Percentiles rank a stretch among this genome's conserved stretches.
Evolutionary conservation across 2,113 vertebrate genomes (phyloP).

Genomic region (Tor tambroides): DNA sequence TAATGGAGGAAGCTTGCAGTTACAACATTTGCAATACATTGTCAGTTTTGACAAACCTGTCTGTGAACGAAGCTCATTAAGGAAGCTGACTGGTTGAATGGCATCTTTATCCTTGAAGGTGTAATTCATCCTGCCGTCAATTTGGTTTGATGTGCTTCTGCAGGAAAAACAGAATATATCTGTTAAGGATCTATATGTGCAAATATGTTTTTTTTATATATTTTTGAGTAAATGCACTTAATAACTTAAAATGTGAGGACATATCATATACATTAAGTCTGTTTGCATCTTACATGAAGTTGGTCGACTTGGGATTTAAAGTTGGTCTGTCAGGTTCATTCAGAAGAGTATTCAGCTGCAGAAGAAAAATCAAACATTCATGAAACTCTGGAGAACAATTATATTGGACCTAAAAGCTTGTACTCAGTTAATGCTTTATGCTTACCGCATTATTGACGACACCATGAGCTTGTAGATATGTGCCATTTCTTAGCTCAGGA

Average conservation of each 20-base stretch:
- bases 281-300: no score
- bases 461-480: background rate
- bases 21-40: background rate
- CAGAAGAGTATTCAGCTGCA: constrained; percentile 30
- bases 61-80: background rate
- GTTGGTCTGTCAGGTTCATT: no score
- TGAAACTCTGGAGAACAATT: background rate
- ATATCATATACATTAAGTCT: no score
- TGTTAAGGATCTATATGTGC: no score
- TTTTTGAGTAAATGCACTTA: no score
- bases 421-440: background rate
- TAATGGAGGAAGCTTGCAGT: background rate
- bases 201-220: no score
- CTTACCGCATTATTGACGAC: background rate
- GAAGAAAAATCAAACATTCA: background rate
- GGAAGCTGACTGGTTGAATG: constrained; percentile 12
- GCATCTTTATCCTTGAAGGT: background rate
- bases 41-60: constrained; percentile 25
- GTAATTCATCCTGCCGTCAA: background rate
- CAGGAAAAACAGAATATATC: background rate
- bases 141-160: background rate
- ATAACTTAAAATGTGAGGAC: no score
- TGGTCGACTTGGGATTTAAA: no score
- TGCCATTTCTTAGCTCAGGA: background rate
- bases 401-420: background rate